Base-by-base conservation (phyloP, 2,888 invertebrate species). In the Andrena bicolor region DNA sequence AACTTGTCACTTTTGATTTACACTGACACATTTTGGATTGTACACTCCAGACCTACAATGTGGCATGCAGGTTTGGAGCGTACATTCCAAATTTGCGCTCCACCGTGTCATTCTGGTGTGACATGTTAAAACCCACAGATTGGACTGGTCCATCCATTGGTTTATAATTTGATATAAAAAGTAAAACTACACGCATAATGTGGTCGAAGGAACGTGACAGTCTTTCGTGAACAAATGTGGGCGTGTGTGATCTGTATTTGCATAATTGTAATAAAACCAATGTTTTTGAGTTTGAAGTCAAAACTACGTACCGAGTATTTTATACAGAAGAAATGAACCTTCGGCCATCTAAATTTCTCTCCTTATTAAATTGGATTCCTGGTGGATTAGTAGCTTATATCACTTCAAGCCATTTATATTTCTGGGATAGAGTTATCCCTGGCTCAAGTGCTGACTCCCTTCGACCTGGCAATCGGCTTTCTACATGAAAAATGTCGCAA, bases 401-500 rank as follows among this genome's bases (percentile, higher is more conserved):
- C 20, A 26, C 3, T 56, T 23, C 56, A 28, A 58, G 58, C 13
- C 6, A 28, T 58, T 28, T 28, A 16, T 13, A 58, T 28, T 4
- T 23, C 16, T 28, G 28, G 2, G 16, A 16, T 20, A 20, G 60
- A 60, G 7, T 30, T 60, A 28, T 60, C 7, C 60, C 16, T 1
- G 60, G n/a, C 2, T 5, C 7, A 30, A 58, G 16, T 28, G 16
- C n/a, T 28, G 58, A 58, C 16, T 28, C 23, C 23, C 49, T 10
- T 7, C 20, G 23, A 51, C 13, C 28, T 51, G n/a, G 51, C 48
- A 30, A 28, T 28, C 48, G 30, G 8, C 13, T 20, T 53, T 68
- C 20, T 32, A 30, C 32, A 8, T 1, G 53, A 56, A 56, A 68
- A 35, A 68, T 68, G 53, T 23, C 35, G n/a, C 32, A 53, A 53